phyloP scores from a whole-genome alignment of 2,113 vertebrate species.

The Daboia siamensis region DNA sequence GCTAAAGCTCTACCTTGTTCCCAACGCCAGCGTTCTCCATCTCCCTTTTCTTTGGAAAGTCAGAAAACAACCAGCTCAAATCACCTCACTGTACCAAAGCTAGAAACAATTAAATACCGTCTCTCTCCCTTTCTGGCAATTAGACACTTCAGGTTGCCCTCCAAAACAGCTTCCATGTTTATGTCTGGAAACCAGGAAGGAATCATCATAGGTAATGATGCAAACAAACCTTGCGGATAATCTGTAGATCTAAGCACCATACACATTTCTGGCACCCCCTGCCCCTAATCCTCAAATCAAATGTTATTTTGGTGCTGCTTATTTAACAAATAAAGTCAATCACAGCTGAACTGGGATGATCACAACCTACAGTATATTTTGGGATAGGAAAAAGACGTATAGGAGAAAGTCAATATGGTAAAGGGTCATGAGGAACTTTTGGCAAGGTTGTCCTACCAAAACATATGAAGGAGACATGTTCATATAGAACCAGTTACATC shows the following conservation, averaged over 20 bases:
- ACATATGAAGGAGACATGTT: neutral
- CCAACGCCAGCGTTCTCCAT: slow-evolving; percentile 21
- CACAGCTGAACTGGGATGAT: neutral
- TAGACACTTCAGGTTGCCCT: slow-evolving; percentile 72
- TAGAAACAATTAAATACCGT: slow-evolving; percentile 36
- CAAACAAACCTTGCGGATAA: neutral
- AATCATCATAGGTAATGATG: slow-evolving; percentile 75
- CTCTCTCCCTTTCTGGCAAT: slow-evolving; percentile 66
- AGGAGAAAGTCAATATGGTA: neutral
- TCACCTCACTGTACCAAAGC: slow-evolving; percentile 61
- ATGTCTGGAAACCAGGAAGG: slow-evolving; percentile 70
- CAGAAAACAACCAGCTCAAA: slow-evolving; percentile 33
- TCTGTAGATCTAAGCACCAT: neutral
- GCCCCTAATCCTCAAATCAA: neutral
- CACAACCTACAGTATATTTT: neutral
- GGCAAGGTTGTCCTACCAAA: neutral
- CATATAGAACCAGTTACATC: neutral
- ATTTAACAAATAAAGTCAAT: neutral
- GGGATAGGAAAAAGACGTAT: neutral
- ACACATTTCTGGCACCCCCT: neutral
- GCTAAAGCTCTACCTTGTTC: slow-evolving; percentile 60
- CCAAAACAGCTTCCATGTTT: slow-evolving; percentile 75
- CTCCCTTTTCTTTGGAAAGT: neutral
- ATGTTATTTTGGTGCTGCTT: neutral
- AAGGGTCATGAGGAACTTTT: neutral